Base-by-base conservation (phyloP, 2,888 invertebrate genomes). In the Eupeodes luniger region DNA sequence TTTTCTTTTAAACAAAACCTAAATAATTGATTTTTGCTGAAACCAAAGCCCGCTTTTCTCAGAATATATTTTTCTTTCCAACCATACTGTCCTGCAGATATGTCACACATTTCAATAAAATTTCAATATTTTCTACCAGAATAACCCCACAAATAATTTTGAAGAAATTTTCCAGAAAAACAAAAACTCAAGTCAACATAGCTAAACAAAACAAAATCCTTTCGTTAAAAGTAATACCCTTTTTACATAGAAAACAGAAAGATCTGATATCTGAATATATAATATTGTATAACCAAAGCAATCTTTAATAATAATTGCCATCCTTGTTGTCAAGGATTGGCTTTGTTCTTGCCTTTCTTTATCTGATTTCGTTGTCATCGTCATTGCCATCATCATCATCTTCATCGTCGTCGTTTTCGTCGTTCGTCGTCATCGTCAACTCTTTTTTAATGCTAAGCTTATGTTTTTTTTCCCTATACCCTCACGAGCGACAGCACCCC, bases 291-390 rank as follows among this genome's bases (percentile, higher is more conserved):
- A 51, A 67, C 49, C 67, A 40, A 51, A 72, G 72, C 59, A 10
- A 59, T 72, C 72, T 59, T 72, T 59, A 72, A 72, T 72, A 72
- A 72, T 72, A 72, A 72, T 72, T 72, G 72, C 47, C 59, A 59
- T 72, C 57, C 72, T 72, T 59, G 72, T 72, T 72, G 72, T 72
- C 47, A 72, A 72, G 72, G 59, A 72, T 72, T 72, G 72, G 34
- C 72, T 72, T 64, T 81, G 67, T 79, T 61, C 79, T 75, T 81
- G 67, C 55, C 69, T 59, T 62, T 70, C 67, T 69, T 69, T 67
- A 81, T 85, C 81, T 67, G 74, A 57, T 81, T 77, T 81, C 55
- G 57, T 72, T 70, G 49, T 53, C 61, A 53, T 70, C 62, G 69
- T 62, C 51, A 78, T 49, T 61, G 51, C 27, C 69, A 61, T 59